Conservation (phyloP, 2,888 invertebrate species). For the Pecten maximus region DNA sequence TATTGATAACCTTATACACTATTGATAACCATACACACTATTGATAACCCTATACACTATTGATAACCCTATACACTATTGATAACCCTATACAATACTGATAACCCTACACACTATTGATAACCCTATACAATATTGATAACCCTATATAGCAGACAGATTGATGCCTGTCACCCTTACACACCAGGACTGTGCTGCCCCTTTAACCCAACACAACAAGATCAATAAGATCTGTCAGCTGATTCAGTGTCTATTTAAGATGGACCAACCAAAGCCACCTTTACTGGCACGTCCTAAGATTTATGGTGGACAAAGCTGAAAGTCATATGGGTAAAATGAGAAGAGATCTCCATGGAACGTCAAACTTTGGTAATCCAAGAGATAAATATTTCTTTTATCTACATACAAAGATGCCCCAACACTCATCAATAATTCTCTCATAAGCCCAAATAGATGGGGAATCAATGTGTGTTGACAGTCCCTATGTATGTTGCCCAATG, state of each 20-base stretch:
- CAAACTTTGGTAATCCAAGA: constrained; percentile 26
- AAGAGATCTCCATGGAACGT: constrained; percentile 6
- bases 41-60: too few relatives aligned
- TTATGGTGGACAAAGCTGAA: constrained; percentile 13
- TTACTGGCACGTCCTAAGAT: background rate
- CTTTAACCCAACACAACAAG: background rate
- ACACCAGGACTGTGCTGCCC: too few relatives aligned
- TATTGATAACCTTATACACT: too few relatives aligned
- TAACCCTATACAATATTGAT: too few relatives aligned
- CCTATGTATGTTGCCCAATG: background rate
- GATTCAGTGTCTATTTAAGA: background rate
- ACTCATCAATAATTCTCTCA: constrained; percentile 21
- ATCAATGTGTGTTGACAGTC: constrained; percentile 26
- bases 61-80: too few relatives aligned
- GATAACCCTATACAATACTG: too few relatives aligned
- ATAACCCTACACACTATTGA: too few relatives aligned
- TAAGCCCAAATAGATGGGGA: background rate
- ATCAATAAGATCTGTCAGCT: background rate
- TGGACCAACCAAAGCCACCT: background rate
- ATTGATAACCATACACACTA: too few relatives aligned
- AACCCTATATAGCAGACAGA: too few relatives aligned
- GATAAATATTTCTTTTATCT: constrained; percentile 33
- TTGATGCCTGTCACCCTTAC: too few relatives aligned
- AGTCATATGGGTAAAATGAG: constrained; percentile 14
- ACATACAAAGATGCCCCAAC: background rate